phyloP scores from a whole-genome alignment of 2,113 vertebrate genomes.

The Pteropus alecto region DNA sequence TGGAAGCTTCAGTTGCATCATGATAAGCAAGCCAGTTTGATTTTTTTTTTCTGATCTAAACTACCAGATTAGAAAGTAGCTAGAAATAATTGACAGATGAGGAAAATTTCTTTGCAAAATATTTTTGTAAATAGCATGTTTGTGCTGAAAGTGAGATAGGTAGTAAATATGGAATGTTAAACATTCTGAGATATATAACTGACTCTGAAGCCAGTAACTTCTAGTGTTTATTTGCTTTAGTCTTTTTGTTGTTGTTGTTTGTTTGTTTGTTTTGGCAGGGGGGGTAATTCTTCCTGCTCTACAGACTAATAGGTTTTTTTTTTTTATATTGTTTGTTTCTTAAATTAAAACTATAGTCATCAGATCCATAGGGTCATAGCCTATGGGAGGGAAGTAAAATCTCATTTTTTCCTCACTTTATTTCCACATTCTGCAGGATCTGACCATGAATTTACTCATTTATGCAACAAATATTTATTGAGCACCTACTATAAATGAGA shows the following conservation, averaged over 20 bases:
- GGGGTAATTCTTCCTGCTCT: not conserved
- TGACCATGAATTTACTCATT: not conserved
- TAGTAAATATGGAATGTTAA: not conserved
- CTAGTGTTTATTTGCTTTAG: not conserved
- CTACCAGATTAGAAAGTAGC: not conserved
- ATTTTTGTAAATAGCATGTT: not conserved
- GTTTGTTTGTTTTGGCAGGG: not conserved
- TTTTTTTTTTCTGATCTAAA: constrained; percentile 12
- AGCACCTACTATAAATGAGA: not conserved
- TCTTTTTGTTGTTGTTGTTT: too few species aligned
- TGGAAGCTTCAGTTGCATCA: not conserved
- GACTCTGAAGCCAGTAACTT: not conserved
- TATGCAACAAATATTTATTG: not conserved
- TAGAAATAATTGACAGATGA: not conserved
- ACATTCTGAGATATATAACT: not conserved
- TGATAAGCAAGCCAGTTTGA: not conserved
- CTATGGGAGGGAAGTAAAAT: not conserved
- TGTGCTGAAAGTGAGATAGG: not conserved
- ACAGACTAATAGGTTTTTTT: not conserved
- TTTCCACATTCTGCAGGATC: not conserved
- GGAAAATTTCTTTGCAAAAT: not conserved
- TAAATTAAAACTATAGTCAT: not conserved
- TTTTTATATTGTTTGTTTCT: not conserved
- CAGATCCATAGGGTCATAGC: not conserved
- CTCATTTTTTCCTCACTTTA: not conserved